Conservation (phyloP, 2,888 invertebrate genomes). For the Ganaspis brasiliensis region DNA sequence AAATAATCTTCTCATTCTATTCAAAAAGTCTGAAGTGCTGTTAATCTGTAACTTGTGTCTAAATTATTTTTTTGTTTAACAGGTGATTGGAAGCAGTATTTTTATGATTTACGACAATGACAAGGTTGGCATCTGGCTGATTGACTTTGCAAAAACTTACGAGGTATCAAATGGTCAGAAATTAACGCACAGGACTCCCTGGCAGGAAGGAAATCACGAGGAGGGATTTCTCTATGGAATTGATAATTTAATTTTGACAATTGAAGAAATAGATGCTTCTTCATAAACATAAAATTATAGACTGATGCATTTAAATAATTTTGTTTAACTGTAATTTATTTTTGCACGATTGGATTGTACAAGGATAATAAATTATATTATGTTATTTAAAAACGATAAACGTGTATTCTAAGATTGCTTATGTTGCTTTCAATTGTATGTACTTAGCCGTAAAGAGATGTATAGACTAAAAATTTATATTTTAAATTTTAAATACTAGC, state of each 20-base stretch:
- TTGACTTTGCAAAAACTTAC: constrained; percentile 97
- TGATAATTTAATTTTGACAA: constrained; percentile 93
- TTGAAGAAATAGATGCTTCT: constrained; percentile 78
- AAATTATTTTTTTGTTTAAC: constrained; percentile 45
- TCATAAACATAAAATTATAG: constrained; percentile 4
- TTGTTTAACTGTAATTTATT: constrained; percentile 3
- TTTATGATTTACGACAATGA: constrained; percentile 95
- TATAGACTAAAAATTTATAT: too few relatives aligned
- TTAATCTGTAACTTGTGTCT: too few relatives aligned
- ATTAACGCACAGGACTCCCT: constrained; percentile 90
- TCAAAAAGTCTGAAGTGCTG: too few relatives aligned
- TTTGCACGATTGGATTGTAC: neutral
- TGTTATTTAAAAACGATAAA: too few relatives aligned
- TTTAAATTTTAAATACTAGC: too few relatives aligned
- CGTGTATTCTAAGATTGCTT: too few relatives aligned
- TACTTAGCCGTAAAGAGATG: too few relatives aligned
- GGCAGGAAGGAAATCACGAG: constrained; percentile 97
- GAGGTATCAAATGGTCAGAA: constrained; percentile 86
- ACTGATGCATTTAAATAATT: constrained; percentile 39
- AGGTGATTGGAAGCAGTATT: constrained; percentile 95
- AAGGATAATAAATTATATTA: too few relatives aligned
- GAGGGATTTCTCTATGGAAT: constrained; percentile 97
- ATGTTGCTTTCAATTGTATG: too few relatives aligned
- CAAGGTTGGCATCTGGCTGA: constrained; percentile 96
- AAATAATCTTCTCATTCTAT: too few relatives aligned